Conservation (phyloP, 1,140 invertebrate genomes). For the Drosophila santomea region DNA sequence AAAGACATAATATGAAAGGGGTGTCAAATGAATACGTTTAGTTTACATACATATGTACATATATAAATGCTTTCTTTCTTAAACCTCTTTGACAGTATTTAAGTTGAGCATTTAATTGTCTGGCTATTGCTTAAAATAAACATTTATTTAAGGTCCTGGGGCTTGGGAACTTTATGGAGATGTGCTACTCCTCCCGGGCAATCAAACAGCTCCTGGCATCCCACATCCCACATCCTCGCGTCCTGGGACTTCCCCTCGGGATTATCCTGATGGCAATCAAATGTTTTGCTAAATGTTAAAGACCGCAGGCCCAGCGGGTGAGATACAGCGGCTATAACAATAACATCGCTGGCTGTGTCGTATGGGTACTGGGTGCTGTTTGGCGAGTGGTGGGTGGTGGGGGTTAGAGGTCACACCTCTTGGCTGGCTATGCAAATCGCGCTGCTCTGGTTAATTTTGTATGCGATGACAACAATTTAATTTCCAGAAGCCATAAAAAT, state of each 20-base stretch:
- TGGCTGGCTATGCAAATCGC: slow-evolving; percentile 47
- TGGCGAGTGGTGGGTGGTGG: not conserved
- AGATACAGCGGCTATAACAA: slow-evolving; percentile 12
- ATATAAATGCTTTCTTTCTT: too few relatives aligned
- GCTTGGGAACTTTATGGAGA: slow-evolving; percentile 21
- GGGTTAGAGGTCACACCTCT: slow-evolving; percentile 66
- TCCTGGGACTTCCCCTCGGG: not conserved
- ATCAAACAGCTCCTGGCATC: not conserved
- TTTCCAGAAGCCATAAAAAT: slow-evolving; percentile 79
- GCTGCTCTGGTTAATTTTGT: slow-evolving; percentile 68
- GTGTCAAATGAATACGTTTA: not conserved
- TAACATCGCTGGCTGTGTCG: not conserved
- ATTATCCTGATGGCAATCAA: slow-evolving; percentile 45
- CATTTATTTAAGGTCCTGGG: slow-evolving; percentile 28
- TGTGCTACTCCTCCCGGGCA: slow-evolving; percentile 35
- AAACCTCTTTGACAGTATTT: not conserved
- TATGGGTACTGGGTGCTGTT: not conserved
- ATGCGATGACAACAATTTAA: slow-evolving; percentile 76
- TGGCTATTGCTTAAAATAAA: slow-evolving; percentile 22
- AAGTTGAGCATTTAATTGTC: not conserved
- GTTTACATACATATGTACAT: too few relatives aligned
- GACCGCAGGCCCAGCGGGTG: slow-evolving; percentile 42
- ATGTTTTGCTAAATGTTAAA: slow-evolving; percentile 50
- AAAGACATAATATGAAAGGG: not conserved
- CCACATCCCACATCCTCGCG: not conserved